Conservation (phyloP, 2,888 invertebrate genomes). For the Microctonus hyperodae region DNA sequence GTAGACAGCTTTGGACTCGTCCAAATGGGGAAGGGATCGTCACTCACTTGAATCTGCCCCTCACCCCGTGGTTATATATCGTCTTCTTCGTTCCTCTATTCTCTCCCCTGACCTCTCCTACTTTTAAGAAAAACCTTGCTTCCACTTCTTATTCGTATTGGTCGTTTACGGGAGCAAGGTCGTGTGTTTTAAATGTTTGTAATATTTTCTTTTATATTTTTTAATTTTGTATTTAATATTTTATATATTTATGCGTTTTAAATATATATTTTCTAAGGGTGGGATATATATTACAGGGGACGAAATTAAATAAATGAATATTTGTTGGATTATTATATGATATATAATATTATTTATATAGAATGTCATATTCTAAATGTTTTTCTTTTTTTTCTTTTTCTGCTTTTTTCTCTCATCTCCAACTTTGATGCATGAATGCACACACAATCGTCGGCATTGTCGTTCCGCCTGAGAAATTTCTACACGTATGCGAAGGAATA, state of each 20-base stretch:
- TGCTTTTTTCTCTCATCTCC: not conserved
- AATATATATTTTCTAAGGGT: no score
- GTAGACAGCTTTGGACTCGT: conserved; percentile 41
- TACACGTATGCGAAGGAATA: conserved; percentile 3
- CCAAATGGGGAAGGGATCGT: conserved; percentile 41
- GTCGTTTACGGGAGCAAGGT: not conserved
- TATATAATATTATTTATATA: not conserved
- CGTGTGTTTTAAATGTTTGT: not conserved
- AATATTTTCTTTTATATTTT: not conserved
- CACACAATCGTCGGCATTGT: conserved; percentile 54
- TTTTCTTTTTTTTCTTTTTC: conserved; percentile 5
- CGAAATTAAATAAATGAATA: not conserved
- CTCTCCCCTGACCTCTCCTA: conserved; percentile 14
- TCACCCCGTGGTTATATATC: not conserved
- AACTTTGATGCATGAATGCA: not conserved
- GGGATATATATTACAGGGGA: no score
- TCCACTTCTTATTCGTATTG: conserved; percentile 6
- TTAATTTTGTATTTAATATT: not conserved
- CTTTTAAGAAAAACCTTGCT: conserved; percentile 3
- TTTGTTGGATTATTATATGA: not conserved
- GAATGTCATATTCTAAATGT: not conserved
- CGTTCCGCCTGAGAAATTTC: conserved; percentile 34
- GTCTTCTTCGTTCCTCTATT: conserved; percentile 14
- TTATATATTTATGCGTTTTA: no score
- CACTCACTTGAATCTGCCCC: conserved; percentile 28